Conservation (phyloP, 2,113 vertebrate genomes). For the Gallinago undulata region DNA sequence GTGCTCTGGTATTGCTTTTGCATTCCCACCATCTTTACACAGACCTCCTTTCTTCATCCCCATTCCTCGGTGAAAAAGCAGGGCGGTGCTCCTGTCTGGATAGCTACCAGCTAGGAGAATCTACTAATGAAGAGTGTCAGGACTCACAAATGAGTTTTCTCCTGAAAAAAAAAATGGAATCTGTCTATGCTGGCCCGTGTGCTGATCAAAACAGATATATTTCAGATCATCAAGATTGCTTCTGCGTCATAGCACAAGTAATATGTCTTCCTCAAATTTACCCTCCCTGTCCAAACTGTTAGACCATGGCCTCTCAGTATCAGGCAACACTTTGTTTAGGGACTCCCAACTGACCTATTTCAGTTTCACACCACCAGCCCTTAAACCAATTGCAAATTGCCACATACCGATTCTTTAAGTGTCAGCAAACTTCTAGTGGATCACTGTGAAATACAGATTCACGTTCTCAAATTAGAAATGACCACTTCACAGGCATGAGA, state of each 20-base stretch:
- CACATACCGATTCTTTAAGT: not conserved
- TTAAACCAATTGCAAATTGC: not conserved
- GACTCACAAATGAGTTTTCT: not conserved
- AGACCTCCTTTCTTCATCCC: not conserved
- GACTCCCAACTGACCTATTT: not conserved
- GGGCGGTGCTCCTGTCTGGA: not conserved
- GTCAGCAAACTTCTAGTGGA: not conserved
- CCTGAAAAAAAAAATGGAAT: not conserved
- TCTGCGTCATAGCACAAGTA: not conserved
- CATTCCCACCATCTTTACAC: not conserved
- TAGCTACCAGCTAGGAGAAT: not conserved
- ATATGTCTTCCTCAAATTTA: not conserved
- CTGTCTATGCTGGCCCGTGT: not conserved
- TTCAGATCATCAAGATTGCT: not conserved
- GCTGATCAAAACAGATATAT: not conserved
- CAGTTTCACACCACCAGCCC: not conserved
- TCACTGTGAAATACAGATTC: not conserved
- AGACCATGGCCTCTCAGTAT: not conserved
- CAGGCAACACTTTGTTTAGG: not conserved
- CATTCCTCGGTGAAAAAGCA: not conserved
- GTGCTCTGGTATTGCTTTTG: not conserved
- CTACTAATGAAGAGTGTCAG: not conserved
- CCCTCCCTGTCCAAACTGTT: not conserved
- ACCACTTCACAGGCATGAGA: not conserved
- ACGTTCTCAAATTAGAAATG: constrained; percentile 35